Base-by-base conservation (phyloP, 2,888 invertebrate genomes). In the Dryadula phaetusa region DNA sequence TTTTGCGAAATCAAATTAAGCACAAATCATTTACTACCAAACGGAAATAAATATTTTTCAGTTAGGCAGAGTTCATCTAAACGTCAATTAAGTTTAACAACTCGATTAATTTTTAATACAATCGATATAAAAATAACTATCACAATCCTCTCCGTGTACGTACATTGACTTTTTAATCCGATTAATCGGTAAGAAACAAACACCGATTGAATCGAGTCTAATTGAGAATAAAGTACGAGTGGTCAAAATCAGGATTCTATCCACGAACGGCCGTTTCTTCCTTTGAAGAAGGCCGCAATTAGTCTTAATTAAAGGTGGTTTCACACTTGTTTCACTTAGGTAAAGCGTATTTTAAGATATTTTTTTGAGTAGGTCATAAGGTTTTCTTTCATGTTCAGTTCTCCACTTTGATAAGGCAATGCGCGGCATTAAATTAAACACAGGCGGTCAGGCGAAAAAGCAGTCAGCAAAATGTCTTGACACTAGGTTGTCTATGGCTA, bases 261-360 rank as follows among this genome's bases (percentile, higher is more conserved):
- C 14, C 70, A 71, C 71, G 71, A 63, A 28, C 60, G 18, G 60
- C 34, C 66, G 77, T 70, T 77, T 74, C 70, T 69, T 73, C 69
- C 74, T 71, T 72, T 78, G 65, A 75, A 79, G 81, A 79, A 79
- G 77, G 74, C 76, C 75, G 82, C 86, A 86, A 88, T 88, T 87
- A 88, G 82, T 88, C 87, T 84, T 84, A 86, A 88, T 88, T 88
- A 86, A 79, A 78, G 78, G 75, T 67, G 60, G 65, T 25, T 61
- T 60, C 64, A 66, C 67, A 69, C 66, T 49, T 40, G 52, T 44
- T n/a, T 18, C 20, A 52, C 18, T 14, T 4, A 34, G 37, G 28
- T 60, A 64, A 66, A 53, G 25, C 18, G 22, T 46, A 18, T 61
- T 53, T 10, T 60, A 32, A 20, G 44, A 46, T 40, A 56, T 54